These are phyloP conservation scores for Pseudomyrmex dendroicus DNA, from an alignment of 1,140 invertebrate species.

Conservation along the genomic window DNA sequence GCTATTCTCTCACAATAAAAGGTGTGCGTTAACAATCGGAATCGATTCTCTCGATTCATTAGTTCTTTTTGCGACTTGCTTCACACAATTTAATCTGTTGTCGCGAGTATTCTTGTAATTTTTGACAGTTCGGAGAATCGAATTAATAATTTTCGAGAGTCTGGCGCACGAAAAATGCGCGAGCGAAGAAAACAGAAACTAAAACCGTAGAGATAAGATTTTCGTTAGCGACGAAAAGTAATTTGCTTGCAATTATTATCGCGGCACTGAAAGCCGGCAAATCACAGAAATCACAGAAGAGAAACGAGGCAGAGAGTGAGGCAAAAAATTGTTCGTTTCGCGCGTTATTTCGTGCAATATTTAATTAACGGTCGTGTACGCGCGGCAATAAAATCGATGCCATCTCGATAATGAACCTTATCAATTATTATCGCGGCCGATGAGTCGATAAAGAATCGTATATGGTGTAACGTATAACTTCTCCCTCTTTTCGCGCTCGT, in stretches of 20 bases:
- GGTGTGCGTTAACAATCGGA: no score
- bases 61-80: no score
- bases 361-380: constrained; percentile 50
- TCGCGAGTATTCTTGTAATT: no score
- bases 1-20: no score
- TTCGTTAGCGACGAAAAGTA: background rate
- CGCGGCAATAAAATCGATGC: constrained; percentile 53
- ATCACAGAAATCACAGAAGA: constrained; percentile 46
- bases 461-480: constrained; percentile 15
- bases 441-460: constrained; percentile 58
- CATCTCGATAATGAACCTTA: constrained; percentile 61
- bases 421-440: constrained; percentile 46
- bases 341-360: constrained; percentile 47
- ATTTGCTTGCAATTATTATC: constrained; percentile 12
- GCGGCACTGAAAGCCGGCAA: background rate
- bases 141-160: no score
- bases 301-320: constrained; percentile 9
- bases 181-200: background rate
- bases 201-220: background rate
- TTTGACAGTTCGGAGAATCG: no score
- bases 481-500: constrained; percentile 15
- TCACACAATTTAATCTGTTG: no score
- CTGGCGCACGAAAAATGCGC: background rate
- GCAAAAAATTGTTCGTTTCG: constrained; percentile 38
- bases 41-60: no score